Conservation (phyloP, 2,113 vertebrate genomes). For the Marmota monax region DNA sequence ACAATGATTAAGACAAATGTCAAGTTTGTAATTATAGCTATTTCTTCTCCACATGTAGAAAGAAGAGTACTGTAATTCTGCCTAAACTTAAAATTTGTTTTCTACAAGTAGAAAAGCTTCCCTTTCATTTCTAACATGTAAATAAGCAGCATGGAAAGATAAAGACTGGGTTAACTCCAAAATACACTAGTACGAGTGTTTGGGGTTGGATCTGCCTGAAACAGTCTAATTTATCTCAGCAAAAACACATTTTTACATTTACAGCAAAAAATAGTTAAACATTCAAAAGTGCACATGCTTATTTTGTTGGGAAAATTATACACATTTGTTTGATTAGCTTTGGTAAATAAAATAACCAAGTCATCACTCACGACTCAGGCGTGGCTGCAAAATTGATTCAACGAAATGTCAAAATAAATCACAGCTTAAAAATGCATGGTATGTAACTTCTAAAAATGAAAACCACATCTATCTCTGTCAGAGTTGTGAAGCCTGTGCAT, state of each 20-base stretch:
- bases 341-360: conserved; percentile 85
- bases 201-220: conserved; percentile 55
- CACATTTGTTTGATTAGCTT: conserved; percentile 85
- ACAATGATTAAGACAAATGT: background rate
- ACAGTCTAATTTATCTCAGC: conserved; percentile 67
- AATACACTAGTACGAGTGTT: conserved; percentile 30
- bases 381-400: conserved; percentile 81
- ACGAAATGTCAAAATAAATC: conserved; percentile 85
- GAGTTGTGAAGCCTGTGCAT: conserved; percentile 70
- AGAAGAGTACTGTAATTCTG: background rate
- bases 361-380: conserved; percentile 83
- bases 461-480: conserved; percentile 83
- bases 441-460: conserved; percentile 84
- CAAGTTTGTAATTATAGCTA: background rate
- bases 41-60: background rate
- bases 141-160: background rate
- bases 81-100: conserved; percentile 30
- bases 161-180: conserved; percentile 49
- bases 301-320: conserved; percentile 84
- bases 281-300: conserved; percentile 78
- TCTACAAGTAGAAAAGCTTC: conserved; percentile 1
- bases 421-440: conserved; percentile 83
- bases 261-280: conserved; percentile 73
- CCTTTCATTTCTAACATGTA: conserved; percentile 14
- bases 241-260: conserved; percentile 73